These are phyloP conservation scores for Monodelphis domestica DNA, from an alignment of 2,797 vertebrate genomes.

Conservation along the genomic window DNA sequence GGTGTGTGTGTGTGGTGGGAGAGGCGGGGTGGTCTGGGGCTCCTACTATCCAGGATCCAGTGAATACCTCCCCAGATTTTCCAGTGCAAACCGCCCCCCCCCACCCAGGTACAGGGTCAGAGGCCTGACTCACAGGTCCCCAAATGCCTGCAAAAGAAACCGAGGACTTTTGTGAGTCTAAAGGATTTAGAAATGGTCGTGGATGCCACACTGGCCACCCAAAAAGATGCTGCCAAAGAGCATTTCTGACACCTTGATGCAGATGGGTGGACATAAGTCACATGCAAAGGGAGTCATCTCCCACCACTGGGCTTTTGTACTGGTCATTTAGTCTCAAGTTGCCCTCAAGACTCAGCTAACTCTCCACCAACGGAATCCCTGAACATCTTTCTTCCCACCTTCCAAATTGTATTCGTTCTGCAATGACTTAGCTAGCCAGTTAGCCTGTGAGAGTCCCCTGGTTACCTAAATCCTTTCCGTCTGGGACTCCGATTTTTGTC, in stretches of 20 bases:
- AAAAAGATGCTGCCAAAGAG: neutral
- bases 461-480: conserved; percentile 29
- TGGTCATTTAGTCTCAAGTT: neutral
- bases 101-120: neutral
- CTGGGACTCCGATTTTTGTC: conserved; percentile 39
- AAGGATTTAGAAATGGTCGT: neutral
- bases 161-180: neutral
- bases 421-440: conserved; percentile 35
- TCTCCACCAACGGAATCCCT: neutral
- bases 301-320: conserved; percentile 22
- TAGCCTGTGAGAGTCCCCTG: neutral
- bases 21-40: neutral
- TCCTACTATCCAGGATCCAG: neutral
- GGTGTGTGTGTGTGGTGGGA: neutral
- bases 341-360: neutral
- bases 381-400: neutral
- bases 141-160: neutral
- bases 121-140: neutral
- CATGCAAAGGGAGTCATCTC: conserved; percentile 1
- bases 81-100: neutral
- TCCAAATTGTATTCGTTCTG: neutral
- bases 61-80: neutral
- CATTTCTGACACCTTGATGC: neutral
- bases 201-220: neutral
- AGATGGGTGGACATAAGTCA: neutral